Evolutionary conservation across 2,113 vertebrate genomes (phyloP), one percentile per base, ranked within the genome.

Genomic region (Grammomys dolichurus): DNA sequence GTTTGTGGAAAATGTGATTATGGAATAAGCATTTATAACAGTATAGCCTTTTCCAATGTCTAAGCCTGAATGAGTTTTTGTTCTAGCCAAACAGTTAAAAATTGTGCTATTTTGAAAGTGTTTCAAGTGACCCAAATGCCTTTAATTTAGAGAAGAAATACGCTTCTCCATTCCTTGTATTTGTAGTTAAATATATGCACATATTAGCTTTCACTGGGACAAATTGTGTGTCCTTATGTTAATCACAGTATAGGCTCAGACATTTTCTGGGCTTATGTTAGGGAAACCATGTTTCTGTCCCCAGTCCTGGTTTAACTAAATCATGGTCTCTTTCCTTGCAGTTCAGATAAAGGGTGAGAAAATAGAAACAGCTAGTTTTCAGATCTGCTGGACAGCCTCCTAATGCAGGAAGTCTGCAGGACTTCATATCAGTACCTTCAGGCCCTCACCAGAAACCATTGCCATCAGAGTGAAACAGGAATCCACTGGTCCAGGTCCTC

Each of bases 1-100:
- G 95, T 19, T 33, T 75, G 69, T 84, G 93, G 97, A 98, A 98
- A 98, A 97, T 85, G 80, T 9, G 24, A 97, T 90, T 95, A 56
- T 54, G 93, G 67, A 24, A 77, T 43, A 22, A 10, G 54, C 91
- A 26, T 96, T 98, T 97, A 97, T 95, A 19, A 8, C 87, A 91
- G n/a, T 69, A 3, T 3, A 33, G 20, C 16, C 60, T 84, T 96
- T 97, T 92, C 94, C 96, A 98, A 2, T 76, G 96, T 85, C 43
- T 89, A 91, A 63, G 1, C 2, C 82, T 97, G 95, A 94, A 98
- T 54, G 75, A 96, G 81, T 89, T 90, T 97, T 80, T 97, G 51
- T 87, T 80, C 88, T 88, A 96, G 94, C 26, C 96, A 97, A 31
- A 91, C 43, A 76, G 58, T 92, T 80, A 89, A 89, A 90, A 88